phyloP scores from a whole-genome alignment of 2,888 invertebrate species.

The Oxycera nigricornis region DNA sequence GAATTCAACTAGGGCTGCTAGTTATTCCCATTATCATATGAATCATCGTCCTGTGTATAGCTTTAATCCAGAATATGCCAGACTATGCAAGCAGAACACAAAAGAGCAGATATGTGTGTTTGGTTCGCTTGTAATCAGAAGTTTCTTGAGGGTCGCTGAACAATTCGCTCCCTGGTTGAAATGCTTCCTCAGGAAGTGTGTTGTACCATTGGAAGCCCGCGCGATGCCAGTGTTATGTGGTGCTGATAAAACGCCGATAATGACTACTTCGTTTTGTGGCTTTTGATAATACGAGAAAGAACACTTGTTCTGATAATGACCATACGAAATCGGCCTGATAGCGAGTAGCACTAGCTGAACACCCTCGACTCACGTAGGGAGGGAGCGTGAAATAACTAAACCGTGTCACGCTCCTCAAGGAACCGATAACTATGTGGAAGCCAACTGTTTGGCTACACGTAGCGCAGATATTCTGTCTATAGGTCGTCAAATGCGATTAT shows the following conservation, averaged over 20 bases:
- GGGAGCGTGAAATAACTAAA: background rate
- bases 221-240: background rate
- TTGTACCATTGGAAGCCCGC: background rate
- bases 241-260: background rate
- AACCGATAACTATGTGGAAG: background rate
- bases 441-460: background rate
- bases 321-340: background rate
- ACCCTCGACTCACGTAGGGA: background rate
- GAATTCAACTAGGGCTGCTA: background rate
- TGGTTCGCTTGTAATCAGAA: constrained; percentile 8
- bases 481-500: background rate
- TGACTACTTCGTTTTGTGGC: background rate
- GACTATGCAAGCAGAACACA: background rate
- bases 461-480: background rate
- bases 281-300: background rate
- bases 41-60: constrained; percentile 8
- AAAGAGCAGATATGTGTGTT: background rate
- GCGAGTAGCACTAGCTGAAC: background rate
- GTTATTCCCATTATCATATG: background rate
- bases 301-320: too few species aligned
- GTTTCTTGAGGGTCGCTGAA: constrained; percentile 3
- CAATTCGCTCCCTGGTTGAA: background rate
- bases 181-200: background rate
- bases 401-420: constrained; percentile 14
- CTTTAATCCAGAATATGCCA: background rate